A percentile compares a stretch with the other conserved stretches of the same genome.
Conservation (phyloP, 2,797 vertebrate species). For the Poecilia picta region DNA sequence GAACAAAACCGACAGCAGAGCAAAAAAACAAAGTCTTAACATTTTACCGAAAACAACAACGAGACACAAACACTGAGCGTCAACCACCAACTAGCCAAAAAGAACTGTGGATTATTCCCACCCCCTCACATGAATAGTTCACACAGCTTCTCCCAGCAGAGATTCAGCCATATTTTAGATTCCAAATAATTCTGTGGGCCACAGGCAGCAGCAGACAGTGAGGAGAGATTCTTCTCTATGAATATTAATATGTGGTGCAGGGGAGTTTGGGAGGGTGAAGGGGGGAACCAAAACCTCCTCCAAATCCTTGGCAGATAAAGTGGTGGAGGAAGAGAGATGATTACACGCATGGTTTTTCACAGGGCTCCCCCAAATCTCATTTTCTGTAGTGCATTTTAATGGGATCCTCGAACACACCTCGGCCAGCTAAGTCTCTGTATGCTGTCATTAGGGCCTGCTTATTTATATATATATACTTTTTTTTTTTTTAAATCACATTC, state of each 20-base stretch:
- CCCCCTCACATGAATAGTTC: constrained; percentile 14
- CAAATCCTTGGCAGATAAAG: constrained; percentile 80
- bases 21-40: not conserved
- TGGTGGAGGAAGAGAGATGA: constrained; percentile 78
- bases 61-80: constrained; percentile 2
- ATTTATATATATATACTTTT: constrained; percentile 12
- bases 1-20: not conserved
- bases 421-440: constrained; percentile 57
- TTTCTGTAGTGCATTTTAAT: constrained; percentile 84
- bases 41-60: not conserved
- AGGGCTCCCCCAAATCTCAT: constrained; percentile 81
- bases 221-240: constrained; percentile 73
- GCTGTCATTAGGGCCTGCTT: constrained; percentile 30
- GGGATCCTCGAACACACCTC: constrained; percentile 69
- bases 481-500: constrained; percentile 15
- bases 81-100: not conserved
- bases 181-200: constrained; percentile 63
- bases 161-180: constrained; percentile 59
- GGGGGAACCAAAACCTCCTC: constrained; percentile 71
- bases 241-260: constrained; percentile 76
- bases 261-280: constrained; percentile 54
- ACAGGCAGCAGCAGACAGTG: constrained; percentile 68
- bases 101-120: constrained; percentile 3
- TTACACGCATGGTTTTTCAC: constrained; percentile 84
- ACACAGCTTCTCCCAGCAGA: constrained; percentile 50